phyloP scores from a whole-genome alignment of 2,888 invertebrate species.

The Acronicta psi region DNA sequence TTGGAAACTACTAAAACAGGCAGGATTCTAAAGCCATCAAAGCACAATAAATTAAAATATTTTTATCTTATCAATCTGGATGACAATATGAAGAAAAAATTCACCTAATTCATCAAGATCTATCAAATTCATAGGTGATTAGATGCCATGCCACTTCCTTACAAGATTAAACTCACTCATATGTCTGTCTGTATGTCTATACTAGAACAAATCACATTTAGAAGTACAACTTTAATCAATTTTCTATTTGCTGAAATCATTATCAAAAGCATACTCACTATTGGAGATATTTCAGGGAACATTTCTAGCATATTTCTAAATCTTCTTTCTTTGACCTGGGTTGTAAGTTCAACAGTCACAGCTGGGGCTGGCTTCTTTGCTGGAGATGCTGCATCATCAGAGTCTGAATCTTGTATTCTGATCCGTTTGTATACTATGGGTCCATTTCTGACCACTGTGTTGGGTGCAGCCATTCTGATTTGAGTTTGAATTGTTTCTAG shows the following conservation, averaged over 20 bases:
- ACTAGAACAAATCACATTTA: too few relatives aligned
- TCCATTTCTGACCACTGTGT: slow-evolving; percentile 64
- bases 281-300: slow-evolving; percentile 89
- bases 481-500: slow-evolving; percentile 60
- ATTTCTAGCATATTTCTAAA: slow-evolving; percentile 90
- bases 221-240: too few relatives aligned
- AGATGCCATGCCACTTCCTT: too few relatives aligned
- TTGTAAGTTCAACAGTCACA: slow-evolving; percentile 70
- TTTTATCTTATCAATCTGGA: too few relatives aligned
- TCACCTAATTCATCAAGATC: too few relatives aligned
- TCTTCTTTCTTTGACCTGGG: slow-evolving; percentile 87
- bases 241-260: too few relatives aligned
- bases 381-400: slow-evolving; percentile 81
- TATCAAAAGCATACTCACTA: slow-evolving; percentile 77
- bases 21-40: too few relatives aligned
- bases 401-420: slow-evolving; percentile 86
- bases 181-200: too few relatives aligned
- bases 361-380: slow-evolving; percentile 53
- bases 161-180: too few relatives aligned
- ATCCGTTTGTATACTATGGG: slow-evolving; percentile 81
- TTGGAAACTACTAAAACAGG: not conserved
- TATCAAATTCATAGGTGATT: too few relatives aligned
- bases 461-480: slow-evolving; percentile 78
- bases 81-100: too few relatives aligned
- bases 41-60: too few relatives aligned